A percentile compares a stretch with the other conserved stretches of the same genome.
Conservation (phyloP, 1,140 invertebrate genomes). For the Formica selysi region DNA sequence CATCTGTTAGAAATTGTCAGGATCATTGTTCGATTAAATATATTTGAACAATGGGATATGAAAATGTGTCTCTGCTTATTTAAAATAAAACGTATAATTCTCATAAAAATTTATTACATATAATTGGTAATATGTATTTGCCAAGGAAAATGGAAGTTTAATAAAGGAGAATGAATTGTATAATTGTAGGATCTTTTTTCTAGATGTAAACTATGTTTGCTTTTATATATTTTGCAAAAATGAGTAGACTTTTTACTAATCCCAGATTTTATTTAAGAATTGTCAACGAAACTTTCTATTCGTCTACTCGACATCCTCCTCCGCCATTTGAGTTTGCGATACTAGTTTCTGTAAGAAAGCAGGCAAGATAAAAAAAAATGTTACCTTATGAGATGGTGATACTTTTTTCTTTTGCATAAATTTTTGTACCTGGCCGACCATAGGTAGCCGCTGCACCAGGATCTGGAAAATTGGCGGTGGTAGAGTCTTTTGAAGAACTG, state of each 20-base stretch:
- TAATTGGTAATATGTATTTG: conserved; percentile 15
- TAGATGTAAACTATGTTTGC: conserved; percentile 59
- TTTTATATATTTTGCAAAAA: conserved; percentile 64
- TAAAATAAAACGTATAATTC: conserved; percentile 45
- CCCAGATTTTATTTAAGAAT: conserved; percentile 77
- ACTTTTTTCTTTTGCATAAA: conserved; percentile 4
- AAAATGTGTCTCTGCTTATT: conserved; percentile 27
- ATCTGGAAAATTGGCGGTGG: conserved; percentile 96
- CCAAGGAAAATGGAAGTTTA: conserved; percentile 65
- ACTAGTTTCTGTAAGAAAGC: conserved; percentile 81
- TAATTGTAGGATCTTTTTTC: conserved; percentile 43
- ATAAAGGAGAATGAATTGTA: conserved; percentile 39
- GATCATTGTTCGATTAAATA: not conserved
- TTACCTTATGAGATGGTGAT: not conserved
- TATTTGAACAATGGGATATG: conserved; percentile 26
- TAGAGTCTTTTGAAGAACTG: conserved; percentile 97
- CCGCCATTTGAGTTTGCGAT: conserved; percentile 81
- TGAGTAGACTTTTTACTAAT: conserved; percentile 72
- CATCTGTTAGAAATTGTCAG: conserved; percentile 1
- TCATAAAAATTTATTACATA: conserved; percentile 33
- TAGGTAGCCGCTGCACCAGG: conserved; percentile 93
- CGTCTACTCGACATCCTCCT: conserved; percentile 84
- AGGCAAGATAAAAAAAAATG: conserved; percentile 22
- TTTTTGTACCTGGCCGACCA: conserved; percentile 87
- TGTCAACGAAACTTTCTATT: conserved; percentile 72